These are phyloP conservation scores for Autographa gamma DNA, from an alignment of 2,888 invertebrate species.

Conservation along the genomic window DNA sequence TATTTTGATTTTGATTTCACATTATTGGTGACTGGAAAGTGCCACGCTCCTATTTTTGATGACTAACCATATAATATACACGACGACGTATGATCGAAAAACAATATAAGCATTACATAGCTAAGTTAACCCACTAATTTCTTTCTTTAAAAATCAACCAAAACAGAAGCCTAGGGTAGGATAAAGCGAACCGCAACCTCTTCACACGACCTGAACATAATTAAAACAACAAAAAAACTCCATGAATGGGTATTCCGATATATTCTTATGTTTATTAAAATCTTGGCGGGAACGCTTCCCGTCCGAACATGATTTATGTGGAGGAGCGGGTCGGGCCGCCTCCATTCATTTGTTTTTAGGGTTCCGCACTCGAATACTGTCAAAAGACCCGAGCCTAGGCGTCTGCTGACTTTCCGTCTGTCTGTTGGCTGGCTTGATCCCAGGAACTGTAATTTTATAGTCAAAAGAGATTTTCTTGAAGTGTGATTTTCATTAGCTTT, in stretches of 20 bases:
- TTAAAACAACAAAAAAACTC: constrained; percentile 83
- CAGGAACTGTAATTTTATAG: too few relatives aligned
- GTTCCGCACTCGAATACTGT: background rate
- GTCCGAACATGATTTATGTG: constrained; percentile 83
- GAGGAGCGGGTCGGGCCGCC: constrained; percentile 74
- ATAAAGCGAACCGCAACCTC: constrained; percentile 58
- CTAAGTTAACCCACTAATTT: background rate
- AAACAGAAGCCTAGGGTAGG: constrained; percentile 57
- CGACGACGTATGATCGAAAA: too few relatives aligned
- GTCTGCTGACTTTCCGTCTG: too few relatives aligned
- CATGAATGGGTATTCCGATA: constrained; percentile 85
- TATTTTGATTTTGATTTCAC: too few relatives aligned
- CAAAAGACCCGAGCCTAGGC: background rate
- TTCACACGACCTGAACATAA: constrained; percentile 83
- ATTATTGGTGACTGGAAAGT: too few relatives aligned
- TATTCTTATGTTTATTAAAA: constrained; percentile 87
- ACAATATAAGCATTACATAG: background rate
- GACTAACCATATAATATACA: too few relatives aligned
- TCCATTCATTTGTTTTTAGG: constrained; percentile 83
- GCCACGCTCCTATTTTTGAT: too few relatives aligned
- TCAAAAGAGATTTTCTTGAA: too few relatives aligned
- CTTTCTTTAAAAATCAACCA: constrained; percentile 16
- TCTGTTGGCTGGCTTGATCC: too few relatives aligned
- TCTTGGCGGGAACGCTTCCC: constrained; percentile 77
- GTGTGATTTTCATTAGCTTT: too few relatives aligned